phyloP scores from a whole-genome alignment of 2,113 vertebrate species.

The Podarcis muralis region DNA sequence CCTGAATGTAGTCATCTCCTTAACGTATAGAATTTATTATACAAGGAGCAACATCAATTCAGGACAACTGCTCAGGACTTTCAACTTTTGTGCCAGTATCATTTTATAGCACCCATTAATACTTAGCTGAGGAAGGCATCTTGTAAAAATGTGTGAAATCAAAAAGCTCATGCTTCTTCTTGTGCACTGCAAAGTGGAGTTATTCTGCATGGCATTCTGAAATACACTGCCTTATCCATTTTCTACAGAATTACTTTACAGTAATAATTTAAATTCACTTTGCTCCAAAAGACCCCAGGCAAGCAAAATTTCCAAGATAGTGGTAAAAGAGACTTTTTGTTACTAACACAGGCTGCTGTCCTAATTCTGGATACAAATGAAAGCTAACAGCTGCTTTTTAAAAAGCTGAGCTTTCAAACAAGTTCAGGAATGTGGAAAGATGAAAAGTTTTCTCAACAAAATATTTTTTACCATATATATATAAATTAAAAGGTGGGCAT shows the following conservation, averaged over 20 bases:
- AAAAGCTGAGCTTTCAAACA: constrained; percentile 30
- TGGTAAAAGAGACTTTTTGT: constrained; percentile 51
- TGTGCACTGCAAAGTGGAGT: constrained; percentile 26
- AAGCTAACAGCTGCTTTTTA: constrained; percentile 26
- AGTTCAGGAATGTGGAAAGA: constrained; percentile 18
- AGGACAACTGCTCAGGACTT: not conserved
- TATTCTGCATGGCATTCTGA: constrained; percentile 39
- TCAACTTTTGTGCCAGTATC: not conserved
- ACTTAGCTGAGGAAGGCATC: constrained; percentile 6
- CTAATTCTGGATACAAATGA: constrained; percentile 39
- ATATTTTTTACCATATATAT: not conserved
- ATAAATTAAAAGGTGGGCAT: not conserved
- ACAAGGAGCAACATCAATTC: not conserved
- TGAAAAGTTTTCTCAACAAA: constrained; percentile 15
- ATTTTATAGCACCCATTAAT: not conserved
- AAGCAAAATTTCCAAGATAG: constrained; percentile 19
- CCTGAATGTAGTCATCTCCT: not conserved
- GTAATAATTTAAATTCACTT: constrained; percentile 50
- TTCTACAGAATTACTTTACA: constrained; percentile 52
- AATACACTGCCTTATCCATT: constrained; percentile 50
- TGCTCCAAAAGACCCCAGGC: constrained; percentile 41
- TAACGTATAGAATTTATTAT: not conserved
- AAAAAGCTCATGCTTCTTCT: constrained; percentile 24
- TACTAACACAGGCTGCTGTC: constrained; percentile 42
- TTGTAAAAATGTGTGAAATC: constrained; percentile 32